Base-by-base conservation (phyloP, 2,797 vertebrate genomes). In the Muscicapa striata region DNA sequence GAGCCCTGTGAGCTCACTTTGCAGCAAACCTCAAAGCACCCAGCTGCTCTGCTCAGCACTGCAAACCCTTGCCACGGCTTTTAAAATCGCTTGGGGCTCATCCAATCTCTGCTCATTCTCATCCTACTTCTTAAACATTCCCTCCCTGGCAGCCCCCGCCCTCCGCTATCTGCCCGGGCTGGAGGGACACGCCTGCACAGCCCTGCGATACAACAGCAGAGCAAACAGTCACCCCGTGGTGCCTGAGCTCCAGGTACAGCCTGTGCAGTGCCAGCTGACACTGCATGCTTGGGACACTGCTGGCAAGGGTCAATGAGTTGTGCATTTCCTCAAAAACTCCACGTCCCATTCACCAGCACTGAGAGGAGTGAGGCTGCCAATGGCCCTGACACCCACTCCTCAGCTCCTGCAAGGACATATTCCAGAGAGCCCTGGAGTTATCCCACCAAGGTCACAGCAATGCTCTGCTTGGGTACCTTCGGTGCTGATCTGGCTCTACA, bases 221-320 rank as follows among this genome's bases (percentile, higher is more conserved):
- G 97, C 48, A 80, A 95, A 93, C 43, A 93, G 43, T 59, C 90
- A 61, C 40, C 73, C 92, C 92, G 89, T 38, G 24, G 59, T 43
- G 92, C 11, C 89, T 17, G 95, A 26, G 46, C 68, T 80, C 11
- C 45, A 51, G 84, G 97, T 78, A 97, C 97, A 94, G 96, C 78
- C 48, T 89, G 97, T 97, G 91, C 97, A 59, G 82, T 92, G 94
- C 62, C 30, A n/a, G 89, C 49, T 75, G 93, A 72, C 92, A 61
- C 7, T 8, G 93, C 95, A 93, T 61, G 24, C 80, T 97, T 86
- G 68, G 94, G 90, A 75, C 57, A 6, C 66, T 96, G 91, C 94
- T 94, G 94, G 95, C 89, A 89, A 92, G 94, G 79, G 85, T 14
- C 10, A 48, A 40, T 9, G 80, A 73, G 38, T 84, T 89, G 69